Percentiles rank a stretch among this genome's conserved stretches.
phyloP scores from a whole-genome alignment of 2,113 vertebrate genomes.

The Fulica atra region DNA sequence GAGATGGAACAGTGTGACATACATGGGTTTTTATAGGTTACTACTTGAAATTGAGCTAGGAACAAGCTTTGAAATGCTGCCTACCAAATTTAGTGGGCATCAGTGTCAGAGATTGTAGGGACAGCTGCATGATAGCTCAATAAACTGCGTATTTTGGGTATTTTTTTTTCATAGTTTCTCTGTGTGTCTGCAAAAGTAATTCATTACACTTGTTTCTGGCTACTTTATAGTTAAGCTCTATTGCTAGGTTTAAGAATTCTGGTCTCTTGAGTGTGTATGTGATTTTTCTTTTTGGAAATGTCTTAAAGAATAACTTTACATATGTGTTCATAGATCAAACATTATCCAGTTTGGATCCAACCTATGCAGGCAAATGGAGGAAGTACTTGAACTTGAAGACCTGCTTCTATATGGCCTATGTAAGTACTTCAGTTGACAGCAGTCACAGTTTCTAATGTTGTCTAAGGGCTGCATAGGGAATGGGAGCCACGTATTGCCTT shows the following conservation, averaged over 20 bases:
- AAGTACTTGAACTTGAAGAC: constrained; percentile 96
- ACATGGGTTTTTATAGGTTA: accelerated
- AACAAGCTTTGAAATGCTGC: not conserved
- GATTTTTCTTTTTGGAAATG: not conserved
- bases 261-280: not conserved
- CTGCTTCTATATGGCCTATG: constrained; percentile 96
- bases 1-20: not conserved
- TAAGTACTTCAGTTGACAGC: constrained; percentile 72
- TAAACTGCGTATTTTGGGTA: not conserved
- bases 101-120: not conserved
- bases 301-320: not conserved
- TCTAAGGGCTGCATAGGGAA: not conserved
- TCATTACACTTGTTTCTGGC: not conserved
- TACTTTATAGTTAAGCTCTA: not conserved
- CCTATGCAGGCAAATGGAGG: constrained; percentile 93
- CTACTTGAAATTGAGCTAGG: not conserved
- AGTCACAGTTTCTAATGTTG: not conserved
- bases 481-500: not conserved
- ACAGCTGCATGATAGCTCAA: not conserved
- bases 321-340: constrained; percentile 86
- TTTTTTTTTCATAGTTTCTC: not conserved
- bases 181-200: not conserved
- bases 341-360: constrained; percentile 91
- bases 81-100: not conserved
- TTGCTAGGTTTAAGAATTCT: not conserved